phyloP scores from a whole-genome alignment of 2,113 vertebrate species.

The Gadus chalcogrammus region DNA sequence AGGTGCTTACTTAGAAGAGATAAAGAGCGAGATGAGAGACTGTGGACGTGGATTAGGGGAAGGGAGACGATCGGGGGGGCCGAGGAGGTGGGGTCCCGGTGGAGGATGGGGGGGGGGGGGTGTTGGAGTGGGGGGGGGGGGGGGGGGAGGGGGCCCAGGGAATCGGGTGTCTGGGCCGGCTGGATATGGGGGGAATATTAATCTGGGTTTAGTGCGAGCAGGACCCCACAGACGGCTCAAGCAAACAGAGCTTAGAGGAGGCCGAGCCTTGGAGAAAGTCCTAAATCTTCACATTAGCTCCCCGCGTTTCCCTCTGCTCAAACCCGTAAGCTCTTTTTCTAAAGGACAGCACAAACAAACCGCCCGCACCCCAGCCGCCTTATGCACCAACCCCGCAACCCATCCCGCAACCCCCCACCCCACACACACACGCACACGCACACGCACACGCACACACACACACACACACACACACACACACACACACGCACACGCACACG shows the following conservation, averaged over 20 bases:
- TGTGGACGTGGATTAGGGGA: slow-evolving; percentile 86
- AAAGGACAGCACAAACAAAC: slow-evolving; percentile 93
- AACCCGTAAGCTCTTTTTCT: slow-evolving; percentile 94
- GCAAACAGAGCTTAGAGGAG: slow-evolving; percentile 90
- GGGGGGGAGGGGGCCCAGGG: slow-evolving; percentile 58
- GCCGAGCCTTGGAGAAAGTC: slow-evolving; percentile 90
- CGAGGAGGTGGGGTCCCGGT: slow-evolving; percentile 68
- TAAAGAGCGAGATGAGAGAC: slow-evolving; percentile 88
- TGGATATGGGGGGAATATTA: slow-evolving; percentile 95
- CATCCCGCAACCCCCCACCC: slow-evolving; percentile 6
- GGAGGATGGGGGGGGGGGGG: slow-evolving; percentile 64
- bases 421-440: too few relatives aligned
- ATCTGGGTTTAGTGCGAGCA: slow-evolving; percentile 97
- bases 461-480: too few relatives aligned
- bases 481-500: too few relatives aligned
- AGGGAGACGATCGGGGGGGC: slow-evolving; percentile 79
- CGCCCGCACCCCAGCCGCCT: slow-evolving; percentile 33
- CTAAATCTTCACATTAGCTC: slow-evolving; percentile 97
- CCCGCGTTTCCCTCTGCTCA: slow-evolving; percentile 87
- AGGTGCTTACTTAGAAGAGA: slow-evolving; percentile 90
- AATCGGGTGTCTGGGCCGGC: slow-evolving; percentile 81
- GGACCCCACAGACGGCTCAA: slow-evolving; percentile 88
- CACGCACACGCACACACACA: too few relatives aligned
- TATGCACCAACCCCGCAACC: too few relatives aligned
- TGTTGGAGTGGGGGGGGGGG: slow-evolving; percentile 63